Percentiles rank a stretch among this genome's conserved stretches.
Evolutionary conservation across 2,113 vertebrate species (phyloP).

Genomic region (Misgurnus mizolepis): DNA sequence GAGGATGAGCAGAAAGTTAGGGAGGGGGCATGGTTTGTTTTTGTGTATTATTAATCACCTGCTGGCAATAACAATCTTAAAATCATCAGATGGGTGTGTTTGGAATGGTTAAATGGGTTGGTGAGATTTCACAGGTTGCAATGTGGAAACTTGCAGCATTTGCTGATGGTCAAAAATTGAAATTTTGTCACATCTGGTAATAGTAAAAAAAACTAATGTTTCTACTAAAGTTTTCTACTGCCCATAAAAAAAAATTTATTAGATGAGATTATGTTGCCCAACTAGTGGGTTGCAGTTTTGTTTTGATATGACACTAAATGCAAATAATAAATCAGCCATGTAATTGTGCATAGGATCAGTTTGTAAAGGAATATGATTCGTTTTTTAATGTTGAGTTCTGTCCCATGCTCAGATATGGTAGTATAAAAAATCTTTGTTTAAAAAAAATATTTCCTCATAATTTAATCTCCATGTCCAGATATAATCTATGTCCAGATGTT

Average conservation of each 20-base stretch:
- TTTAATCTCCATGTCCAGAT: too few relatives aligned
- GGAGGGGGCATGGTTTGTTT: slow-evolving; percentile 43
- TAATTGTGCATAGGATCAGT: too few relatives aligned
- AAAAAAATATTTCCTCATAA: too few relatives aligned
- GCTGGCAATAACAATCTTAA: slow-evolving; percentile 37
- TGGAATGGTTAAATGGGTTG: slow-evolving; percentile 38
- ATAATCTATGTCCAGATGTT: too few relatives aligned
- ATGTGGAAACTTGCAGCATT: neutral
- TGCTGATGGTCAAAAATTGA: neutral
- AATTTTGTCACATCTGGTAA: neutral
- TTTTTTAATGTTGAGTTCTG: too few relatives aligned
- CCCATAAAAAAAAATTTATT: too few relatives aligned
- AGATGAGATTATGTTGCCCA: neutral
- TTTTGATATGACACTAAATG: neutral
- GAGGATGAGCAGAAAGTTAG: slow-evolving; percentile 25
- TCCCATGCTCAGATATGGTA: too few relatives aligned
- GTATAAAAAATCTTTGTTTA: too few relatives aligned
- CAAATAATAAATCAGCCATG: too few relatives aligned
- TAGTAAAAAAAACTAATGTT: too few relatives aligned
- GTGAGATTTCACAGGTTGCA: slow-evolving; percentile 4
- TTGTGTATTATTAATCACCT: slow-evolving; percentile 54
- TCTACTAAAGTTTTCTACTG: neutral
- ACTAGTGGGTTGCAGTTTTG: neutral
- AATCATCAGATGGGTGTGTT: slow-evolving; percentile 3
- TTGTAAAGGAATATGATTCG: too few relatives aligned